Conservation (phyloP, 2,888 invertebrate species). For the Formica aserva region DNA sequence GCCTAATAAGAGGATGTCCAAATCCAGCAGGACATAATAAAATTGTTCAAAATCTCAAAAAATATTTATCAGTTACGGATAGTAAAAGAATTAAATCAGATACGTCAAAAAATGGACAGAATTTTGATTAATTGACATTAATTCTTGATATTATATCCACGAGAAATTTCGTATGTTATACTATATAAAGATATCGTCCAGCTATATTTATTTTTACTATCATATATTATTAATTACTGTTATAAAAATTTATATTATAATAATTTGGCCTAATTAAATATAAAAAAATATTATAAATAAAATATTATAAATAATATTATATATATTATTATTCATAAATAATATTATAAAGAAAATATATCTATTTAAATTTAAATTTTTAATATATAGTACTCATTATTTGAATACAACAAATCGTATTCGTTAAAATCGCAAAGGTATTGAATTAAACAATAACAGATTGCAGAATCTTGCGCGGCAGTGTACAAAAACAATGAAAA, state of each 20-base stretch:
- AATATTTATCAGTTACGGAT: not conserved
- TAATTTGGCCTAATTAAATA: not conserved
- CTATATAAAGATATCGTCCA: not conserved
- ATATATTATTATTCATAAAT: too few species aligned
- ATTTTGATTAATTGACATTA: not conserved
- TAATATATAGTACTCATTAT: not conserved
- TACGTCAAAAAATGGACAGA: not conserved
- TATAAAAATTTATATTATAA: not conserved
- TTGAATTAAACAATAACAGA: not conserved
- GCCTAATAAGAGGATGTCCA: not conserved
- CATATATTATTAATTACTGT: not conserved
- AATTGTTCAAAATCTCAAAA: not conserved
- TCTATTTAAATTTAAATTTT: not conserved
- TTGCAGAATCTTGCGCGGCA: not conserved
- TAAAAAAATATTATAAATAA: not conserved
- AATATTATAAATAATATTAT: not conserved
- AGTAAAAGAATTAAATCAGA: not conserved
- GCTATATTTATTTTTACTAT: not conserved
- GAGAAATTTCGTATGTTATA: not conserved
- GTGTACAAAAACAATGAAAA: conserved; percentile 3
- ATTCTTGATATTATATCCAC: not conserved
- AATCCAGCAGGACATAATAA: not conserved
- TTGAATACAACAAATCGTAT: not conserved
- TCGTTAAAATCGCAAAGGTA: not conserved
- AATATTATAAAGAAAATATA: not conserved